Conservation (phyloP, 2,797 vertebrate species). For the Melanotaenia parkinsoni region DNA sequence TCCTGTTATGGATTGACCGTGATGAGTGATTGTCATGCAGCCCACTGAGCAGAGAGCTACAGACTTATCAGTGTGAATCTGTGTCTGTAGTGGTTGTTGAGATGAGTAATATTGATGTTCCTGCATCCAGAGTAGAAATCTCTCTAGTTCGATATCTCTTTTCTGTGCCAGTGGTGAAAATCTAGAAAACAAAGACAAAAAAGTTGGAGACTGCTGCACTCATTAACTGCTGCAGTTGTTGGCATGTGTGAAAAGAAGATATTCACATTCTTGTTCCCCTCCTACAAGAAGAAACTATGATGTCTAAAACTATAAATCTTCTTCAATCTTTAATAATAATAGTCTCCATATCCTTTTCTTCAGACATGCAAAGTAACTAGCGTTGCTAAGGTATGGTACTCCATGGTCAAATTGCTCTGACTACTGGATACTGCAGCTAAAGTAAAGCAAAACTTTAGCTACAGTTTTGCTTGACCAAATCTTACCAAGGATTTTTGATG, state of each 20-base stretch:
- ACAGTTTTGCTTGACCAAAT: too few species aligned
- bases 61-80: constrained; percentile 44
- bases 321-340: constrained; percentile 23
- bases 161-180: constrained; percentile 41
- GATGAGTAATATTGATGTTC: constrained; percentile 63
- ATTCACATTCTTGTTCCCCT: neutral
- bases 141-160: constrained; percentile 46
- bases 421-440: too few species aligned
- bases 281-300: neutral
- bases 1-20: constrained; percentile 41
- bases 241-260: constrained; percentile 17
- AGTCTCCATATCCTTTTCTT: constrained; percentile 13
- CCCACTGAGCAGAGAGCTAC: constrained; percentile 16
- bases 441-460: too few species aligned
- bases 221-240: constrained; percentile 16
- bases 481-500: too few species aligned
- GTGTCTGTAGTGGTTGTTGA: constrained; percentile 47
- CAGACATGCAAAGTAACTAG: neutral
- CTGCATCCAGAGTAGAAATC: constrained; percentile 50
- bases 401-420: too few species aligned
- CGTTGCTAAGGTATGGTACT: neutral
- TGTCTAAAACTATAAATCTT: too few species aligned
- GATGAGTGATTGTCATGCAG: constrained; percentile 40
- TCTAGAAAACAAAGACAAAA: constrained; percentile 14
- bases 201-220: constrained; percentile 22